Evolutionary conservation across 2,113 vertebrate genomes (phyloP).

Genomic region (Pomatorhinus ruficollis): DNA sequence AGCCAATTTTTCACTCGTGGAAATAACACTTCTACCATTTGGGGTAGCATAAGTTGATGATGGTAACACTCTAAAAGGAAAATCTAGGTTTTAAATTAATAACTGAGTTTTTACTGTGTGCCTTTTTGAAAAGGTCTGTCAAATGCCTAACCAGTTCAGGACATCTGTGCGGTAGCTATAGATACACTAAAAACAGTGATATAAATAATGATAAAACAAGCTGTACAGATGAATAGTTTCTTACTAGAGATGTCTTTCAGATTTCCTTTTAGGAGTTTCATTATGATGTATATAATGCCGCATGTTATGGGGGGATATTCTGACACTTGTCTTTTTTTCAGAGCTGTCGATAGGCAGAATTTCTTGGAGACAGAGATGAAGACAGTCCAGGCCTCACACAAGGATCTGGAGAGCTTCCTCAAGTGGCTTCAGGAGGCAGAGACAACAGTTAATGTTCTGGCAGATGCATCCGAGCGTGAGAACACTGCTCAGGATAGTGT

Average conservation of each 20-base stretch:
- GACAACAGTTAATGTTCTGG: constrained; percentile 87
- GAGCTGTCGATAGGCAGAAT: constrained; percentile 82
- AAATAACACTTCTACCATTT: background rate
- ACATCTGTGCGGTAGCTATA: background rate
- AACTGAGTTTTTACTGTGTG: background rate
- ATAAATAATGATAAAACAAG: background rate
- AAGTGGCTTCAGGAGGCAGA: constrained; percentile 97
- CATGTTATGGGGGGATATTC: background rate
- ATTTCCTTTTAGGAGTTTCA: background rate
- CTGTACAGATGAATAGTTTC: background rate
- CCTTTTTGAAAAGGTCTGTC: background rate
- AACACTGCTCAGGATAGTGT: constrained; percentile 80
- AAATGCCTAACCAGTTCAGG: background rate
- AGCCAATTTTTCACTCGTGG: background rate
- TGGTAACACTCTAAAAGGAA: background rate
- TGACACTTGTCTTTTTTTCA: constrained; percentile 62
- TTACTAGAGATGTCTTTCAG: background rate
- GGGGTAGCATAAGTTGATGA: background rate
- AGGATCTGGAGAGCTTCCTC: constrained; percentile 89
- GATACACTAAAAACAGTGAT: background rate
- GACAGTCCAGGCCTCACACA: constrained; percentile 82
- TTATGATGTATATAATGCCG: background rate
- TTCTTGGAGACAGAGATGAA: constrained; percentile 87
- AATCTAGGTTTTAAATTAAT: background rate
- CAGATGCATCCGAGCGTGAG: constrained; percentile 87